Base-by-base conservation (phyloP, 1,140 invertebrate species). In the Drosophila elegans region DNA sequence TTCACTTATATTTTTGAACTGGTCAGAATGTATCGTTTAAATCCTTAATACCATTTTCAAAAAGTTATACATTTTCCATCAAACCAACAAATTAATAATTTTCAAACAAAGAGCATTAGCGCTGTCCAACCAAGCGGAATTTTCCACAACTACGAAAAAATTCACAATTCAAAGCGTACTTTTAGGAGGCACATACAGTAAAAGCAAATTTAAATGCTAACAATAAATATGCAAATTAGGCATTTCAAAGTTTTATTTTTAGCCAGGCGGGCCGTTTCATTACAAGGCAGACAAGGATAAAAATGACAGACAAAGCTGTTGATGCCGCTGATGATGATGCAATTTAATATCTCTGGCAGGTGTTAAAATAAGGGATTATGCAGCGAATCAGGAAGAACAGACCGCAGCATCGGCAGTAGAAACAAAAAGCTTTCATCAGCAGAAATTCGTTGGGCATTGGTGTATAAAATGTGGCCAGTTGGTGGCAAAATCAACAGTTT, bases 321-420 rank as follows among this genome's bases (percentile, higher is more conserved):
- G 69, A 76, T 44, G 39, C 25, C 48, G 44, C 59, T 61, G 76
- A 81, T 81, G 75, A 68, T 63, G 45, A 71, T 74, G 59, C 63
- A 78, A 46, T 78, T 78, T 68, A 56, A 82, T 82, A 63, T 81
- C 59, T 67, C 57, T 69, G 79, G 45, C 83, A 86, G 82, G 82
- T 86, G 82, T 88, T 82, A 67, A 79, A 76, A 79, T 76, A 79
- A 83, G 63, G 71, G 83, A 86, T 88, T 86, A 88, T 79, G 63
- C 44, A 29, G 49, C 29, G 42, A 71, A 69, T 55, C 67, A 71
- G 67, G 67, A 71, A 69, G 64, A 41, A 71, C 64, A 48, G 29
- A 69, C 63, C 42, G 27, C 64, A 38, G n/a, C 32, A 16, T 10
- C 55, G 34, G 34, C 44, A 45, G 42, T 52, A 21, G 57, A 51